Conservation (phyloP, 2,888 invertebrate species). For the Phytoseiulus persimilis region DNA sequence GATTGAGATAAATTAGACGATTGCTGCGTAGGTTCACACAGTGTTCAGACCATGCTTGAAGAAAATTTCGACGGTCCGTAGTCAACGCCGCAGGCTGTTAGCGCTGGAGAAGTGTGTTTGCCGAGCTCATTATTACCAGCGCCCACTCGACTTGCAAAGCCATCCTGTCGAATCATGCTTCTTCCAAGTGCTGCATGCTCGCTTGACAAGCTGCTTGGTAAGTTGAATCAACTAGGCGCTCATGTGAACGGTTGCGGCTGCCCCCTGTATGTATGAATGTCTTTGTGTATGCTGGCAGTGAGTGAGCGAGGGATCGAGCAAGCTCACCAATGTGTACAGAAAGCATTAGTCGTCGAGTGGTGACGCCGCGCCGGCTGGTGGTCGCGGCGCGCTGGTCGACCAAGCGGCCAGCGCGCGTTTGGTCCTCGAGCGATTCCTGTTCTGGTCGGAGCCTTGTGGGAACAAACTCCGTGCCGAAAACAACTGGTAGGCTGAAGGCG, state of each 20-base stretch:
- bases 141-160: not conserved
- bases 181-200: not conserved
- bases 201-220: not conserved
- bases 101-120: not conserved
- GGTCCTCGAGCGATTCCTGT: not conserved
- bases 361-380: not conserved
- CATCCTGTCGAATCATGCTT: not conserved
- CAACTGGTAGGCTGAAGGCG: not conserved
- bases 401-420: not conserved
- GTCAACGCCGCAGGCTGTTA: not conserved
- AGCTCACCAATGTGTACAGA: not conserved
- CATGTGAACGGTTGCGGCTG: not conserved
- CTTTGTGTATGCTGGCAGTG: not conserved
- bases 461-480: not conserved
- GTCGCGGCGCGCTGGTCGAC: not conserved
- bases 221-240: not conserved
- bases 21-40: not conserved
- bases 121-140: not conserved
- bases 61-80: not conserved
- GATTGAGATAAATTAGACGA: not conserved
- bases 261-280: not conserved
- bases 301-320: not conserved
- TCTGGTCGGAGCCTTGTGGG: not conserved
- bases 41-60: not conserved
- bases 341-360: not conserved